These are phyloP conservation scores for Schizothorax lantsangensis DNA, from an alignment of 2,797 vertebrate species.

Conservation along the genomic window DNA sequence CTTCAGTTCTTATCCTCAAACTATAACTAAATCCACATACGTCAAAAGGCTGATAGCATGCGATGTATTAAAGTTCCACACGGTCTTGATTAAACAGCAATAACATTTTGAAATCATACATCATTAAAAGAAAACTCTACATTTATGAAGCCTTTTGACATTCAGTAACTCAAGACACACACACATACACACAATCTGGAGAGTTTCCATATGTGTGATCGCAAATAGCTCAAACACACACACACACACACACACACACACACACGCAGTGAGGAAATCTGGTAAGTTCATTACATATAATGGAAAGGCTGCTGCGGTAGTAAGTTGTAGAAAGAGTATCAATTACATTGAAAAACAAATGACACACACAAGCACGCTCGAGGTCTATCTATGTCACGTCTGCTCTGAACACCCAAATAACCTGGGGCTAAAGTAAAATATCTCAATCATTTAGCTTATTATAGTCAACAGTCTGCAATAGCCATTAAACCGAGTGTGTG, in stretches of 20 bases:
- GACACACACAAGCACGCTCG: slow-evolving; percentile 38
- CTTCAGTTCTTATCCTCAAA: not conserved
- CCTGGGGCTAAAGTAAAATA: slow-evolving; percentile 47
- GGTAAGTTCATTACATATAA: slow-evolving; percentile 61
- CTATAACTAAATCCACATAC: not conserved
- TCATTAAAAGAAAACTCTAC: slow-evolving; percentile 43
- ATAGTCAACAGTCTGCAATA: slow-evolving; percentile 50
- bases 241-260: slow-evolving; percentile 24
- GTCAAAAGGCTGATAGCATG: slow-evolving; percentile 20
- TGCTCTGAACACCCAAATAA: slow-evolving; percentile 55
- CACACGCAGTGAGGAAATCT: slow-evolving; percentile 35
- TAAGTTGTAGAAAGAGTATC: slow-evolving; percentile 52
- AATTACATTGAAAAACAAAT: slow-evolving; percentile 58
- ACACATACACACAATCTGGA: slow-evolving; percentile 31
- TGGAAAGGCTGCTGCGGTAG: slow-evolving; percentile 54
- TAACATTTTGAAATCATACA: slow-evolving; percentile 47
- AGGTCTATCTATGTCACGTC: slow-evolving; percentile 42
- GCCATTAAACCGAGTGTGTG: slow-evolving; percentile 45
- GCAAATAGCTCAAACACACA: slow-evolving; percentile 28
- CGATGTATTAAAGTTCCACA: slow-evolving; percentile 22
- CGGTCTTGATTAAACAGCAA: slow-evolving; percentile 44
- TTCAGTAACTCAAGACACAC: slow-evolving; percentile 38
- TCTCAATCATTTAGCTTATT: slow-evolving; percentile 59
- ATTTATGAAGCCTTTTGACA: slow-evolving; percentile 56
- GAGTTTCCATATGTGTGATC: slow-evolving; percentile 55